Evolutionary conservation across 2,113 vertebrate species (phyloP), one percentile per base, ranked within the genome.

Genomic region (Scopus umbretta): DNA sequence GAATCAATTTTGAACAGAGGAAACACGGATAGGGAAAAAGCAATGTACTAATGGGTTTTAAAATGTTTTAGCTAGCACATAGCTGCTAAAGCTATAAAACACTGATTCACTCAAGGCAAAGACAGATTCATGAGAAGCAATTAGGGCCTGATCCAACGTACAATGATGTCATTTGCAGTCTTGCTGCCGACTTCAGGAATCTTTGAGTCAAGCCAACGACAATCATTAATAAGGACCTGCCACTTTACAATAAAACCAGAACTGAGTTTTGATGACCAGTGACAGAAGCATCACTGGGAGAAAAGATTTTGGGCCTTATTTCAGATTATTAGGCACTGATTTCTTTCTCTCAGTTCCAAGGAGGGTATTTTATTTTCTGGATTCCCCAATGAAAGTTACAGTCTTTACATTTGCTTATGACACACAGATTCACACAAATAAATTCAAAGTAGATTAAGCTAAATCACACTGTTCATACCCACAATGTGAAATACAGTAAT

Each of bases 31-130:
- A 92, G 73, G 43, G 72, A 96, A 94, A 79, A 89, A 87, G 88
- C 61, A 84, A 45, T 0, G 4, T 66, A 81, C 83, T 96, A 97
- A 97, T 92, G 83, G 91, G 36, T 27, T 79, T 94, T 94, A 34
- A 94, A 94, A 92, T 55, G 76, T 91, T 97, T 94, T 94, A 95
- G 88, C 65, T 47, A 86, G 68, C 75, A 67, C 15, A 78, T 43
- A 93, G 83, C 65, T 93, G 59, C 75, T 93, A 90, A 88, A 96
- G 88, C 96, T 89, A 81, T 96, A 94, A 97, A 94, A 94, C 52
- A 89, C n/a, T 70, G 38, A 83, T 92, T 88, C 90, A 93, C 79
- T 91, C 72, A 86, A 70, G 80, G 76, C 76, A 96, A 94, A 93
- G 92, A 86, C 47, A 93, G 86, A 89, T 81, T 92, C 86, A 72